Conservation (phyloP, 2,797 vertebrate species). For the Poecile montanus region DNA sequence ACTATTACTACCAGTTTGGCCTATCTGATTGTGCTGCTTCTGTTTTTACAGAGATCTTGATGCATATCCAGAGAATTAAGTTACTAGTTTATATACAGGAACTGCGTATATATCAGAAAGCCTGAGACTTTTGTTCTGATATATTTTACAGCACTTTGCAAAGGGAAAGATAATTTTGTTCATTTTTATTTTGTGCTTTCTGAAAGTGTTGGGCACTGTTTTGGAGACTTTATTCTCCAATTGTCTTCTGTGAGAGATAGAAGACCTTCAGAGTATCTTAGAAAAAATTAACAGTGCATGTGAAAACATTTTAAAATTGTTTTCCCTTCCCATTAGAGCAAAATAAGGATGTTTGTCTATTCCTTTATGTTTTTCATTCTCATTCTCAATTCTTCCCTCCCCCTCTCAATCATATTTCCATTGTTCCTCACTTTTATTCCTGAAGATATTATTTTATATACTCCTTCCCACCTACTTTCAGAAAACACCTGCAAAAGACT, state of each 20-base stretch:
- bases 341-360: background rate
- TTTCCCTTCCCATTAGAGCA: background rate
- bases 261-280: background rate
- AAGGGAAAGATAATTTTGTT: background rate
- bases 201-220: background rate
- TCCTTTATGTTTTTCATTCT: background rate
- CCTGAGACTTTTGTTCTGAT: background rate
- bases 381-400: background rate
- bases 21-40: background rate
- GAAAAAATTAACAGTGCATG: background rate
- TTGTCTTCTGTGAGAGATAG: background rate
- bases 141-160: background rate
- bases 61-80: background rate
- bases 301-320: background rate
- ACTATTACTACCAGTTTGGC: background rate
- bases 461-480: background rate
- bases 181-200: background rate
- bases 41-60: background rate
- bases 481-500: background rate
- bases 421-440: background rate
- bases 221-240: background rate
- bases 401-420: background rate
- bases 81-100: background rate
- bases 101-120: background rate
- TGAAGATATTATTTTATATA: background rate